Evolutionary conservation across 2,888 invertebrate genomes (phyloP).

Genomic region (Panorpa germanica): DNA sequence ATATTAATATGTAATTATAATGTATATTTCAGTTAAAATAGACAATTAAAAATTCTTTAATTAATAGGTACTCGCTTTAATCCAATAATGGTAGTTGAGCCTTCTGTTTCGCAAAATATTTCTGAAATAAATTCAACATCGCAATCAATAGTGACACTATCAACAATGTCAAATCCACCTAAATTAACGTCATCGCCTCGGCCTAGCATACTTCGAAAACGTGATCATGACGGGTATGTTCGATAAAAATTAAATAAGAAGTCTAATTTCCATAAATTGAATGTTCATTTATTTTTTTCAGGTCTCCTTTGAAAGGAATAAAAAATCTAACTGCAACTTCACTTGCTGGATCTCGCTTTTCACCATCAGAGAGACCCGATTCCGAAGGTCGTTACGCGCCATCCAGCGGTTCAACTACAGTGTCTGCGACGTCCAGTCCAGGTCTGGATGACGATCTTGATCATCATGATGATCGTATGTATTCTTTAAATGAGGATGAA

Average conservation of each 20-base stretch:
- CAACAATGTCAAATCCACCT: conserved; percentile 3
- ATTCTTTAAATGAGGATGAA: no score
- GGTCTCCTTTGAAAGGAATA: conserved; percentile 40
- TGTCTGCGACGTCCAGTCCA: conserved; percentile 72
- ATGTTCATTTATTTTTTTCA: conserved; percentile 14
- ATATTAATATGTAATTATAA: no score
- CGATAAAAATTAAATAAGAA: conserved; percentile 12
- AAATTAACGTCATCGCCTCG: conserved; percentile 18
- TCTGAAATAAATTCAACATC: no score
- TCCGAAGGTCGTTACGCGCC: no score
- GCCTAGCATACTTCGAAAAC: conserved; percentile 72
- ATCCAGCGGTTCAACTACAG: conserved; percentile 63
- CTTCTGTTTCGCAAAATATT: no score
- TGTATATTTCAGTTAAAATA: no score
- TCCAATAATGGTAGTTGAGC: no score
- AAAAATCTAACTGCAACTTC: conserved; percentile 33
- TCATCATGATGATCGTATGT: conserved; percentile 28
- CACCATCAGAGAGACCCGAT: conserved; percentile 20
- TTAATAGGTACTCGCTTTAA: no score
- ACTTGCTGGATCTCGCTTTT: conserved; percentile 19
- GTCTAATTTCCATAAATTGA: no score
- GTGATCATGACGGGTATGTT: conserved; percentile 58
- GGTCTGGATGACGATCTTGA: conserved; percentile 40
- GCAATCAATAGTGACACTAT: no score
- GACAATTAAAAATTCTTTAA: no score